Conservation (phyloP, 2,797 vertebrate genomes). For the Melanotaenia nigrans region DNA sequence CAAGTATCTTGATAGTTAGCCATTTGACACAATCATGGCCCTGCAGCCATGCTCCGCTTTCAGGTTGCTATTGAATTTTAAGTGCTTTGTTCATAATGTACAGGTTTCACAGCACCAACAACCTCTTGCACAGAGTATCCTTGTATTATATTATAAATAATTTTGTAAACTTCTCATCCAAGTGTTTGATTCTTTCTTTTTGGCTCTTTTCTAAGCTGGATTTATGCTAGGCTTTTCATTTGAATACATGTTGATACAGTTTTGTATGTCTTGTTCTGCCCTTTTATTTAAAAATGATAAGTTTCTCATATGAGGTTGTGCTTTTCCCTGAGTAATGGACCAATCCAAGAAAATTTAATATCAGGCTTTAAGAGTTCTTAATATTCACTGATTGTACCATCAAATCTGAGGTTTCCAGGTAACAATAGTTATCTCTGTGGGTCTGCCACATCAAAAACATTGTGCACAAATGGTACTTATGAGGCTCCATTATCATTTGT, state of each 20-base stretch:
- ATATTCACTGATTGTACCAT: slow-evolving; percentile 30
- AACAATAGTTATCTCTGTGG: slow-evolving; percentile 1
- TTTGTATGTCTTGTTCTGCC: neutral
- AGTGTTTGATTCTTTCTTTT: slow-evolving; percentile 53
- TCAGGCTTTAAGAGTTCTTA: slow-evolving; percentile 26
- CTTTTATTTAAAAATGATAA: slow-evolving; percentile 5
- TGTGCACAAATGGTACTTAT: slow-evolving; percentile 24
- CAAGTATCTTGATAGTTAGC: slow-evolving; percentile 65
- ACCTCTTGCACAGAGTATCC: slow-evolving; percentile 97
- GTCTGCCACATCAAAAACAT: slow-evolving; percentile 52
- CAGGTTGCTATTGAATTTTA: slow-evolving; percentile 75
- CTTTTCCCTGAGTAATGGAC: neutral
- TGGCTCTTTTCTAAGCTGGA: slow-evolving; percentile 5
- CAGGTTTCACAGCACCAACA: slow-evolving; percentile 88
- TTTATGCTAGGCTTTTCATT: slow-evolving; percentile 19
- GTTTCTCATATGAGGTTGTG: slow-evolving; percentile 4
- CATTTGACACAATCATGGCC: slow-evolving; percentile 72
- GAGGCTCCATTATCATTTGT: slow-evolving; percentile 15
- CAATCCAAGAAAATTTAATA: slow-evolving; percentile 2
- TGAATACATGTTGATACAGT: slow-evolving; percentile 16
- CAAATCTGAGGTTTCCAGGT: neutral
- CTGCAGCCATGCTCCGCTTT: slow-evolving; percentile 74
- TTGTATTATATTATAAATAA: slow-evolving; percentile 99
- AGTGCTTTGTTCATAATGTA: slow-evolving; percentile 86
- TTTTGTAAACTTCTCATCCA: slow-evolving; percentile 81